Evolutionary conservation across 37 sponge, comb jelly and placozoan species (phyloP), one percentile per base, ranked within the genome.

Genomic region (Cladorhizidae sp.): DNA sequence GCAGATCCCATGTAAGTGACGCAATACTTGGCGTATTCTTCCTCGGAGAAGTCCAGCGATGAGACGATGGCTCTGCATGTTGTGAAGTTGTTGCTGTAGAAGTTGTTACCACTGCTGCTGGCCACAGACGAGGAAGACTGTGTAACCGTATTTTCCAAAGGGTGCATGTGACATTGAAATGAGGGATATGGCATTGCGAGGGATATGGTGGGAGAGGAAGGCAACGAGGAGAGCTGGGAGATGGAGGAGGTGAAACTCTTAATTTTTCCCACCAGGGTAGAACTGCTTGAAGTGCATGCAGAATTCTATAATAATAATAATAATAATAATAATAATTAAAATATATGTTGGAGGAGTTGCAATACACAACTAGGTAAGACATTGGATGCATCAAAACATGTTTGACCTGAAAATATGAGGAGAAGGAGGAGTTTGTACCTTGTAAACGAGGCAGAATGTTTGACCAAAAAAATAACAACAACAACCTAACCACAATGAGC

Each of bases 1-100:
- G 90, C 80, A 3, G 90, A 84, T 0, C 90, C 90, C 42, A 89
- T 51, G 29, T 84, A 89, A 15, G 75, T 74, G 45, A 89, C 75
- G 1, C 77, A 42, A 62, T 80, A 89, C 29, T 58, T 61, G 28
- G 76, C 90, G 52, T 79, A 89, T 26, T 89, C 81, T 20, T 89
- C 90, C 15, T 88, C 83, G 0, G 83, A 35, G 52, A 77, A 61
- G 0, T 82, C 73, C 3, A 82, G 67, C 0, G 74, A 73, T 3
- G 82, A 81, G 51, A 56, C 20, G 20, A 70, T 8, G 74, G 64
- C 5, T 22, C 64, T 1, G 61, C 33, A 54, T 17, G 5, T 11
- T 20, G 3, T 40, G 25, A 50, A 25, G 15, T 17, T 20, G 39
- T 75, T 72, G 9, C 68, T 72, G 39, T 51, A 11, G 5, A 59